Percentiles rank a stretch among this genome's conserved stretches.
phyloP scores from a whole-genome alignment of 1,140 invertebrate species.

The Holotrichia oblita region DNA sequence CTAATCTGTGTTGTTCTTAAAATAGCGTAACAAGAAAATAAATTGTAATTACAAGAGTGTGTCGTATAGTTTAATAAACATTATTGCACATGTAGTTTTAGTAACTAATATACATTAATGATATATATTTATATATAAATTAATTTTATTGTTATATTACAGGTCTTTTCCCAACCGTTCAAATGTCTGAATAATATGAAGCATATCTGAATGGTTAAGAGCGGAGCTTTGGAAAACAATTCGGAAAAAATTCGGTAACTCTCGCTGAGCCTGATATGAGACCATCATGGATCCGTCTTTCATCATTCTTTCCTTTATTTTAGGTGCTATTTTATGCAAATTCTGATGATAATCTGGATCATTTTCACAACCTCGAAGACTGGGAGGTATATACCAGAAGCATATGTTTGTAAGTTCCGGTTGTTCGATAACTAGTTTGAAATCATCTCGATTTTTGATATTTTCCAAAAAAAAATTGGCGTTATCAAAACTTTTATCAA shows the following conservation, averaged over 20 bases:
- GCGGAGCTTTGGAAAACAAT: conserved; percentile 92
- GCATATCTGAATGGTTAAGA: conserved; percentile 81
- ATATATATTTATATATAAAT: neutral
- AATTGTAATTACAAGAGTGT: no score
- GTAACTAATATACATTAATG: no score
- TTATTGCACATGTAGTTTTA: no score
- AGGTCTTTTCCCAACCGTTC: conserved; percentile 80
- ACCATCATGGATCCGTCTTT: conserved; percentile 94
- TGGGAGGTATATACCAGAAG: conserved; percentile 93
- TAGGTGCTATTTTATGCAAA: conserved; percentile 86
- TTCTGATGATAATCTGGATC: conserved; percentile 72
- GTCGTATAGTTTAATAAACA: no score
- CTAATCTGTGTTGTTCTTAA: no score
- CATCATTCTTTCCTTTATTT: conserved; percentile 95
- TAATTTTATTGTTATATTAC: conserved; percentile 57
- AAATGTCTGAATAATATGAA: conserved; percentile 87
- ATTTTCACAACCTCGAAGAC: conserved; percentile 70
- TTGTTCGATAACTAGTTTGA: conserved; percentile 77
- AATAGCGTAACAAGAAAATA: neutral
- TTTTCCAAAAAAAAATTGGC: conserved; percentile 75
- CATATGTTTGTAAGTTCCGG: conserved; percentile 95
- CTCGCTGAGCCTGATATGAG: conserved; percentile 88
- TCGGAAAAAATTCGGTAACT: conserved; percentile 91
- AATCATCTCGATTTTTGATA: conserved; percentile 75
- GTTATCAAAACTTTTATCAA: conserved; percentile 81